Evolutionary conservation across 2,797 vertebrate species (phyloP).

Genomic region (Melanotaenia nigrans): DNA sequence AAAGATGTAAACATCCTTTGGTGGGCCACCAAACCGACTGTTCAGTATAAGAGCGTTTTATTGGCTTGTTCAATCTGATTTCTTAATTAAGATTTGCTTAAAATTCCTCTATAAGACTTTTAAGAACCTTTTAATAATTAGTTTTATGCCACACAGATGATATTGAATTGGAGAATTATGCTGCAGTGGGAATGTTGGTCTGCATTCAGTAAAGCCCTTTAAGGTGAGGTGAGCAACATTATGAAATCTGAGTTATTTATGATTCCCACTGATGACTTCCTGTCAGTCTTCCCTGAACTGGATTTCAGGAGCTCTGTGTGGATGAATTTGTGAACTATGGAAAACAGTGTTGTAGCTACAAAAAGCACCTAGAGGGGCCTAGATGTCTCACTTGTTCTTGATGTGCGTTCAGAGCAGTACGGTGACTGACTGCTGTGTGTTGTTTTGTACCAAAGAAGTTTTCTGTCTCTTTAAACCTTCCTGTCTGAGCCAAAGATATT

Average conservation of each 20-base stretch:
- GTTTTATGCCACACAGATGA: neutral
- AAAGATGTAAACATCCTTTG: neutral
- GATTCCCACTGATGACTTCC: constrained; percentile 45
- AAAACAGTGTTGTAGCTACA: constrained; percentile 49
- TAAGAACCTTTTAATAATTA: neutral
- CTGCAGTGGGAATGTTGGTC: neutral
- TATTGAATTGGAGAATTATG: neutral
- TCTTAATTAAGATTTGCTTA: neutral
- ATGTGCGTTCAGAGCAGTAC: constrained; percentile 57
- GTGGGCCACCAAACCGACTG: neutral
- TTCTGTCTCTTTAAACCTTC: constrained; percentile 57
- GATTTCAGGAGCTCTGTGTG: constrained; percentile 41
- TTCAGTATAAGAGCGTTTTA: neutral
- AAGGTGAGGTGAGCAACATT: constrained; percentile 28
- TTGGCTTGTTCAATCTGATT: neutral
- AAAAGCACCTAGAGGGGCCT: constrained; percentile 57
- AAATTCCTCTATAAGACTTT: neutral
- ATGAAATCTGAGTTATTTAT: constrained; percentile 50
- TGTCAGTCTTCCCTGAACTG: constrained; percentile 60
- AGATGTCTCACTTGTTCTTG: constrained; percentile 63
- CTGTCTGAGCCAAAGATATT: constrained; percentile 48
- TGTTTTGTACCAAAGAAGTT: constrained; percentile 57
- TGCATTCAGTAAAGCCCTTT: constrained; percentile 6
- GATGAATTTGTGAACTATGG: constrained; percentile 53
- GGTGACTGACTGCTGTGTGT: constrained; percentile 52